phyloP scores from a whole-genome alignment of 2,888 invertebrate genomes.

The Troides aeacus region DNA sequence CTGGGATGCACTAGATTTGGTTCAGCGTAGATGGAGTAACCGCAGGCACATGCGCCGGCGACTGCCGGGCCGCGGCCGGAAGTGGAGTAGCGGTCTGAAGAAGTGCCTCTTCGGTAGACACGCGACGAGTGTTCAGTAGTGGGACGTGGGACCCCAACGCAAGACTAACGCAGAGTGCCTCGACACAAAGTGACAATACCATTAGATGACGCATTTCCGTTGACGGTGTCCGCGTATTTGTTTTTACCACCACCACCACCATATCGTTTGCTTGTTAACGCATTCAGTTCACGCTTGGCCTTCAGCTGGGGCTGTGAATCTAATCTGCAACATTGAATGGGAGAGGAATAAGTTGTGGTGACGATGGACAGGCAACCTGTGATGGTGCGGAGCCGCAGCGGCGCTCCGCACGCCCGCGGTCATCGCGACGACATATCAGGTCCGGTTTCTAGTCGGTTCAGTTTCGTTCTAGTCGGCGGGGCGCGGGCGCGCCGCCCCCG shows the following conservation, averaged over 20 bases:
- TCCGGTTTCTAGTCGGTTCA: conserved; percentile 27
- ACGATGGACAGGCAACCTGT: conserved; percentile 24
- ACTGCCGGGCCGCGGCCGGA: neutral
- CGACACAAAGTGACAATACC: conserved; percentile 67
- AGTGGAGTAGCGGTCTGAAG: conserved; percentile 52
- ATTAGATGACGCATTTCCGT: conserved; percentile 47
- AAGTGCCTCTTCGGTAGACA: conserved; percentile 68
- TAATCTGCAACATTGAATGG: no score
- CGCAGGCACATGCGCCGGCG: conserved; percentile 26
- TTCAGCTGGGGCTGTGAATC: no score
- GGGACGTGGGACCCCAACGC: conserved; percentile 54
- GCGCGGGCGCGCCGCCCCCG: conserved; percentile 5
- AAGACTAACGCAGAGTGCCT: conserved; percentile 70
- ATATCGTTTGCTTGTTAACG: no score
- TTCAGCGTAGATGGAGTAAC: conserved; percentile 40
- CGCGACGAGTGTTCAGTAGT: conserved; percentile 64
- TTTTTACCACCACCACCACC: conserved; percentile 21
- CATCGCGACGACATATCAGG: conserved; percentile 25
- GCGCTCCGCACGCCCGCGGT: conserved; percentile 5
- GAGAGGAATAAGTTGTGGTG: conserved; percentile 9
- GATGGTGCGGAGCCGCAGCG: conserved; percentile 18
- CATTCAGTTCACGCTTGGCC: no score
- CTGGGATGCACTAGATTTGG: conserved; percentile 76
- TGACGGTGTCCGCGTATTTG: conserved; percentile 23
- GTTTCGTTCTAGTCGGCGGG: conserved; percentile 14